A percentile compares a stretch with the other conserved stretches of the same genome.
Conservation (phyloP, 2,888 invertebrate species). For the Ormyrus thymus region DNA sequence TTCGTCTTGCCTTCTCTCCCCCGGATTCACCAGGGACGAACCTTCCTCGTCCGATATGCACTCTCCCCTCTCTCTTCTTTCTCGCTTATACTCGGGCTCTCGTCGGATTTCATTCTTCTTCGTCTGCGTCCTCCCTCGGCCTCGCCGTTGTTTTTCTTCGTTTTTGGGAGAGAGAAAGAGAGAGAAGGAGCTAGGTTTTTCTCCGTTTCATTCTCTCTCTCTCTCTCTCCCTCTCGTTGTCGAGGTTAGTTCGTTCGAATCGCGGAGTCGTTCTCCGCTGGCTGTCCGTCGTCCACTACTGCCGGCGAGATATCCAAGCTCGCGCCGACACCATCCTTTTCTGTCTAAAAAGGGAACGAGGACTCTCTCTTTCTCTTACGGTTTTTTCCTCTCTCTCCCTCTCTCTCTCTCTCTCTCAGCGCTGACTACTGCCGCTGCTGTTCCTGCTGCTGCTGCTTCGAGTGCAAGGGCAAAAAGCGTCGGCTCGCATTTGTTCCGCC, state of each 20-base stretch:
- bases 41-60: constrained; percentile 15
- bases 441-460: not conserved
- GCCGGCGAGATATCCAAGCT: not conserved
- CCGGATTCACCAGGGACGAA: constrained; percentile 20
- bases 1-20: constrained; percentile 11
- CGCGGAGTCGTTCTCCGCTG: too few relatives aligned
- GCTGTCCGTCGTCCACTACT: too few relatives aligned
- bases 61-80: constrained; percentile 1
- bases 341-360: not conserved
- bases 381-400: not conserved
- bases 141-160: constrained; percentile 19
- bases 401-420: not conserved
- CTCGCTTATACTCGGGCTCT: not conserved
- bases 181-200: too few relatives aligned
- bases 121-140: constrained; percentile 6
- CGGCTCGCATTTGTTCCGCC: constrained; percentile 50
- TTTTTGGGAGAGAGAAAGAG: not conserved
- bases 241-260: constrained; percentile 5
- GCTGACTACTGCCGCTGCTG: too few relatives aligned
- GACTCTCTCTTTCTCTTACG: constrained; percentile 1
- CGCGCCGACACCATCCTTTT: constrained; percentile 32
- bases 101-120: constrained; percentile 44
- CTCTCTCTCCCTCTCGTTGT: not conserved
- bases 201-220: constrained; percentile 11
- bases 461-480: constrained; percentile 35